Percentiles rank a stretch among this genome's conserved stretches.
These are phyloP conservation scores for Alca torda DNA, from an alignment of 2,797 vertebrate species.

Conservation along the genomic window DNA sequence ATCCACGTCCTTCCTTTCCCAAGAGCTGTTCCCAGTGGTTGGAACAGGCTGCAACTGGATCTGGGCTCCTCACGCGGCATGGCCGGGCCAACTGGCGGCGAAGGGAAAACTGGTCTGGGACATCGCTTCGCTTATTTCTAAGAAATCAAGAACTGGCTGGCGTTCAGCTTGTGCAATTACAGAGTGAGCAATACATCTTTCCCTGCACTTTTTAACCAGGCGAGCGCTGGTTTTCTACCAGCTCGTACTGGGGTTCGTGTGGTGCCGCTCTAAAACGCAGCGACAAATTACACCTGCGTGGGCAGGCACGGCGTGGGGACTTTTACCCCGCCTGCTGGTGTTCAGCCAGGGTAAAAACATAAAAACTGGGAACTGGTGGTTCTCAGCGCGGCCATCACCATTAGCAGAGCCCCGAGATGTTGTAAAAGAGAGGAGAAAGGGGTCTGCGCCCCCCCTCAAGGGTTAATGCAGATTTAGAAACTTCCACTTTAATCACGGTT, in stretches of 20 bases:
- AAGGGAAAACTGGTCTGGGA: neutral
- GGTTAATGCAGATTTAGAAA: neutral
- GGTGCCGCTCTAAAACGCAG: neutral
- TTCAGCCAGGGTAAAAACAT: neutral
- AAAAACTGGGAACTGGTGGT: neutral
- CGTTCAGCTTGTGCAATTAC: constrained; percentile 24
- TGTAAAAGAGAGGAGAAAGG: neutral
- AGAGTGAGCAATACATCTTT: neutral
- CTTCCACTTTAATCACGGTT: neutral
- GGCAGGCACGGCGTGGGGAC: neutral
- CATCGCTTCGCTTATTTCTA: neutral
- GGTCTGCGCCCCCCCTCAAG: neutral
- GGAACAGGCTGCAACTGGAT: constrained; percentile 8
- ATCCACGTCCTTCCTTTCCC: neutral
- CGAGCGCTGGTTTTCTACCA: neutral
- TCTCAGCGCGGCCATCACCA: rapidly evolving
- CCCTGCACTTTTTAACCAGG: neutral
- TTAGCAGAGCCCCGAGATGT: rapidly evolving
- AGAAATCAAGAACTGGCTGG: constrained; percentile 35
- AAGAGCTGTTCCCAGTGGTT: neutral
- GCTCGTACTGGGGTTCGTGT: neutral
- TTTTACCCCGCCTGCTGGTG: rapidly evolving
- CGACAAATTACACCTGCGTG: rapidly evolving
- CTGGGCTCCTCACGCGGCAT: neutral
- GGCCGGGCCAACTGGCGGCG: neutral